Evolutionary conservation across 2,888 invertebrate genomes (phyloP).

Genomic region (Pomacea canaliculata): DNA sequence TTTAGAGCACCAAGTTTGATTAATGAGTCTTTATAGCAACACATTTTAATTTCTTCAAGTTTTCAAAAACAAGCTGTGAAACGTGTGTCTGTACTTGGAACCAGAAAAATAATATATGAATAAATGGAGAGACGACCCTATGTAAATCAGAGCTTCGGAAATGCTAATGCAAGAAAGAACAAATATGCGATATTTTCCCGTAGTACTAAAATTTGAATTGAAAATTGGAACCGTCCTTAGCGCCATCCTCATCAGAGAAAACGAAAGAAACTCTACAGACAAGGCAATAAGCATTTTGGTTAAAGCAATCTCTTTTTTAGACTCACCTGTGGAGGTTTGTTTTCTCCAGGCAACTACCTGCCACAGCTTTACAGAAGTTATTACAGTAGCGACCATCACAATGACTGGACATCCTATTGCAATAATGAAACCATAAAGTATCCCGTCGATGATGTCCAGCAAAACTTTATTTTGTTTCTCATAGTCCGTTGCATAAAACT

Average conservation of each 20-base stretch:
- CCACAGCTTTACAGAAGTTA: not conserved
- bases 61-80: not conserved
- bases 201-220: not conserved
- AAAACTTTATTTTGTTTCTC: not conserved
- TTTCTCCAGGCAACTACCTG: not conserved
- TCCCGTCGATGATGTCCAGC: not conserved
- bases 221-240: not conserved
- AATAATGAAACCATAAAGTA: not conserved
- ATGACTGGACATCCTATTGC: not conserved
- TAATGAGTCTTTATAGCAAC: too few relatives aligned
- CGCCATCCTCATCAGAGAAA: not conserved
- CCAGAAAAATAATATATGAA: not conserved
- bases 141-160: not conserved
- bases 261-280: not conserved
- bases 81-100: not conserved
- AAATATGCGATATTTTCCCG: not conserved
- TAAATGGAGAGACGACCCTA: not conserved
- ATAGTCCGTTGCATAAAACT: not conserved
- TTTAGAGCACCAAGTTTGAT: too few relatives aligned
- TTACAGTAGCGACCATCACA: not conserved
- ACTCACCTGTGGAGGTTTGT: not conserved
- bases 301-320: not conserved
- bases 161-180: not conserved
- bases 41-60: too few relatives aligned
- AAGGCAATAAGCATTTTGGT: conserved; percentile 8